Base-by-base conservation (phyloP, 2,888 invertebrate species). In the Chrysomela aeneicollis region DNA sequence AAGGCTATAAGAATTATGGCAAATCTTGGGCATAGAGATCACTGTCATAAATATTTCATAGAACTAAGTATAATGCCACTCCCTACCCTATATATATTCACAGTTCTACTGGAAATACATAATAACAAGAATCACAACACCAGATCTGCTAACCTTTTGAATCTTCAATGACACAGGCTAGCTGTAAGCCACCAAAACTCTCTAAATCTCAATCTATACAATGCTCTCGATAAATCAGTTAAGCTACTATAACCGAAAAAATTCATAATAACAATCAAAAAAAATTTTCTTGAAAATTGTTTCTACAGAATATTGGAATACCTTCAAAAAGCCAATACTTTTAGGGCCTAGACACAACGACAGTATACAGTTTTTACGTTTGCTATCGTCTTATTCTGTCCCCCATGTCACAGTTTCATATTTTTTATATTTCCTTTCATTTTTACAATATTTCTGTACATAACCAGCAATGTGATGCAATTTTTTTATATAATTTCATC, bases 1-100 rank as follows among this genome's bases (percentile, higher is more conserved):
- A 15, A 53, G 2, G 30, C 30, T 1, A 53, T 53, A 53, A 21
- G 53, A 53, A 53, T 53, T 15, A 4, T 53, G 18, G 30, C 53
- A 30, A 32, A 18, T 17, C 53, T 53, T 30, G 32, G 53, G 1
- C 30, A 26, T 30, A 26, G 53, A 22, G 30, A 30, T 10, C 30
- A 30, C 30, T 53, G 53, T 50, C 50, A 50, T 3, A 3, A 12
- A 5, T 35, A 8, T 35, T 35, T 35, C 12, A 10, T 35, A 2
- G 10, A 35, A 35, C 42, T 15, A 3, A 12, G 42, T 42, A 42
- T 42, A n/a, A 42, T 42, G 15, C 42, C 42, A 15, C 15, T 42
- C 4, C 42, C 42, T 15, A n/a, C 15, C 15, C 15, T 4, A 15
- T 42, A 15, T 42, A 15, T 15, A 42, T 42, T 12, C 15, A 42